Base-by-base conservation (phyloP, 35 echinoderm and acorn worm species). In the Acanthaster planci region DNA sequence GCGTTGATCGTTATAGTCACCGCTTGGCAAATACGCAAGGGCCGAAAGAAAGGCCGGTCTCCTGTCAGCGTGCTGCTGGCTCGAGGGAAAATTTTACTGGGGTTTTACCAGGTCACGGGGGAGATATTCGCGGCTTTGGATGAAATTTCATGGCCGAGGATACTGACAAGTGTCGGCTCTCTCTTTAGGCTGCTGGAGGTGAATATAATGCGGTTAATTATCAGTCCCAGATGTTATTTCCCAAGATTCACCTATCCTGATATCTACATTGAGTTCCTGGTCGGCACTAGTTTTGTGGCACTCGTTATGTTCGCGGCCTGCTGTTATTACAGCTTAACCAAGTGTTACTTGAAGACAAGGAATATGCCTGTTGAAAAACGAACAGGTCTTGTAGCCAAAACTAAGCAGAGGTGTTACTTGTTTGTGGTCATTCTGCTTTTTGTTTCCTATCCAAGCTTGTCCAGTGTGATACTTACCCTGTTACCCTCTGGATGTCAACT, bases 71-170 rank as follows among this genome's bases (percentile, higher is more conserved):
- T 57, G 40, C 53, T 90, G 35, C 44, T 83, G 19, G 77, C 88
- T 16, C 80, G 68, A n/a, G 77, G 76, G 29, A 90, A 90, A 36
- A 90, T 90, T 34, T 36, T 90, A 23, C 51, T 90, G 3, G 88
- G 67, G 39, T 90, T 90, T 38, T 90, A 84, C 55, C 88, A 90
- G n/a, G 82, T 90, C 18, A 58, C 50, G 37, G 88, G 88, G 19
- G 88, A 83, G 55, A 76, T 90, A 7, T 84, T 60, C 39, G 40
- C 68, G 2, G 47, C 60, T 30, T 8, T 90, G 16, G 16, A 90
- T 29, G 68, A 54, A 17, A 72, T 90, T 15, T 38, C 81, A 22
- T 90, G 81, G 81, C 81, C 52, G 2, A 76, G 64, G 1, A 52
- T 29, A 59, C 37, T 90, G 8, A 19, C 36, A 22, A 77, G 39